Evolutionary conservation across 1,140 invertebrate species (phyloP).

Genomic region (Arion vulgaris): DNA sequence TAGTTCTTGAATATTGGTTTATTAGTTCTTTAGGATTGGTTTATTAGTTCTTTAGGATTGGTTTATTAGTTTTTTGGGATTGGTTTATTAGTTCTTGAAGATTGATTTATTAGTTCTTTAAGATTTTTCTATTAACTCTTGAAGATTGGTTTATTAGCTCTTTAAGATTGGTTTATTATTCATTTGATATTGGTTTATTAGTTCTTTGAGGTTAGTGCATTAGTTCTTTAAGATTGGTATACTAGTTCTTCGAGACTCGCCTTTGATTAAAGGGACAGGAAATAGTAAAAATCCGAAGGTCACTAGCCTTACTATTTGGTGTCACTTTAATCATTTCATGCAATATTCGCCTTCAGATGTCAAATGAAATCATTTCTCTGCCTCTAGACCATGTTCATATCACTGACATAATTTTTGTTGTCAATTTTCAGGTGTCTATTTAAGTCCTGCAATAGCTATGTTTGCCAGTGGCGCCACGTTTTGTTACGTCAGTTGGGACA

Average conservation of each 20-base stretch:
- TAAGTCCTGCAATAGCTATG: conserved; percentile 49
- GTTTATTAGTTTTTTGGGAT: too few species aligned
- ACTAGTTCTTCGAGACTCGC: too few species aligned
- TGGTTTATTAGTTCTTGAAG: neutral
- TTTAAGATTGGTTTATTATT: neutral
- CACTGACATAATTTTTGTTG: neutral
- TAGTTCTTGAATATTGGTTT: neutral
- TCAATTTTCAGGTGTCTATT: conserved; percentile 42
- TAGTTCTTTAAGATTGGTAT: too few species aligned
- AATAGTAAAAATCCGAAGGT: neutral
- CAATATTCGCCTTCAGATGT: neutral
- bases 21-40: neutral
- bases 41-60: neutral
- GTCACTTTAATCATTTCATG: neutral
- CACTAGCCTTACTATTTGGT: neutral
- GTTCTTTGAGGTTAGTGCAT: too few species aligned
- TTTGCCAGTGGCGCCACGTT: conserved; percentile 39
- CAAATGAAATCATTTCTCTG: neutral
- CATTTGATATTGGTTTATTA: neutral
- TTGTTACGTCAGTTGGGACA: conserved; percentile 50
- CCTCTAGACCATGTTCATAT: neutral
- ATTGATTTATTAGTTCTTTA: neutral
- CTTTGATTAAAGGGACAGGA: too few species aligned
- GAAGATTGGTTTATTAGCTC: neutral
- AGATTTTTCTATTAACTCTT: neutral